phyloP scores from a whole-genome alignment of 2,888 invertebrate species.

The Lithodes maja region DNA sequence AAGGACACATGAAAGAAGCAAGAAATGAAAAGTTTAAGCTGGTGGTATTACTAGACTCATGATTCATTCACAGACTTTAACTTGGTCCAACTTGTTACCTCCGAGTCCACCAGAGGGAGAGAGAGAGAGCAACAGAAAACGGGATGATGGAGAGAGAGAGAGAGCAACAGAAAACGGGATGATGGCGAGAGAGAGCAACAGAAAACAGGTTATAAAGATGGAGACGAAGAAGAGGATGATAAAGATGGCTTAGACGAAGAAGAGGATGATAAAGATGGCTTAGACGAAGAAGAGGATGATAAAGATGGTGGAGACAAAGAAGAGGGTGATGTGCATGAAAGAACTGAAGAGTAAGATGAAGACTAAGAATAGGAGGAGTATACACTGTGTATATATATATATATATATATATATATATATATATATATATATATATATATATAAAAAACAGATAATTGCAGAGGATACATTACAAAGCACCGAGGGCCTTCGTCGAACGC shows the following conservation, averaged over 20 bases:
- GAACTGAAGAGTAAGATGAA: neutral
- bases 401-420: too few species aligned
- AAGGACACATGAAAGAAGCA: conserved; percentile 1
- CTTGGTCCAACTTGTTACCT: neutral
- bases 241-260: neutral
- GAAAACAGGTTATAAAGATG: too few species aligned
- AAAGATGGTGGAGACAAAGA: neutral
- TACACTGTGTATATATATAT: too few species aligned
- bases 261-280: neutral
- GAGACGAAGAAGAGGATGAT: neutral
- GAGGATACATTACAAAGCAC: too few species aligned
- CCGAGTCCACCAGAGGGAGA: neutral
- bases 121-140: neutral
- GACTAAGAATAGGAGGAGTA: neutral
- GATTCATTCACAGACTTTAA: neutral
- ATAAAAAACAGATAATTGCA: too few species aligned
- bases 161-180: neutral
- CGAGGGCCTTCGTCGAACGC: too few species aligned
- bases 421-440: too few species aligned
- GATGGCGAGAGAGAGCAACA: neutral
- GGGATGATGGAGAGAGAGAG: too few species aligned
- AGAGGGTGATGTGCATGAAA: neutral
- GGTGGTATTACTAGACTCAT: neutral
- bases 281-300: neutral
- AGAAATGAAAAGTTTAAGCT: neutral